A percentile compares a stretch with the other conserved stretches of the same genome.
phyloP scores from a whole-genome alignment of 2,888 invertebrate species.

The Mythimna lalbum region DNA sequence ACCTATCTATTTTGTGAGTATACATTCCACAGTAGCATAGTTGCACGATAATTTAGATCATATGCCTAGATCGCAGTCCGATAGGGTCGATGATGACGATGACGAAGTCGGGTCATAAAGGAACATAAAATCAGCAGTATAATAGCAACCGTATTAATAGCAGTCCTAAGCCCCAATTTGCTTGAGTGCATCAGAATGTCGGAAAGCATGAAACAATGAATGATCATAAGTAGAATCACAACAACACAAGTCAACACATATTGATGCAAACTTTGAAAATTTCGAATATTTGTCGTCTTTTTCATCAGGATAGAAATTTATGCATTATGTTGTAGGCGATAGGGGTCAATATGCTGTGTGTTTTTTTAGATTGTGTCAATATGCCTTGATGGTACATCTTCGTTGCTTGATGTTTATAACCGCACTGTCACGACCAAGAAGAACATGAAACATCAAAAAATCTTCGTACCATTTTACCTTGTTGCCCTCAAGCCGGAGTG shows the following conservation, averaged over 20 bases:
- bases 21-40: too few relatives aligned
- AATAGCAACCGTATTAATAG: too few relatives aligned
- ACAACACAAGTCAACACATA: not conserved
- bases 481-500: slow-evolving; percentile 92
- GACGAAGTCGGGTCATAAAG: too few relatives aligned
- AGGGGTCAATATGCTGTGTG: too few relatives aligned
- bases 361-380: not conserved
- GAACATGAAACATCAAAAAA: slow-evolving; percentile 62
- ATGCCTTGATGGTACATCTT: not conserved
- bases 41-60: too few relatives aligned
- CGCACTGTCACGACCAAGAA: not conserved
- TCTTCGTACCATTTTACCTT: slow-evolving; percentile 86
- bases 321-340: too few relatives aligned
- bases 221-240: not conserved
- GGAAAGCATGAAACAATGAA: not conserved
- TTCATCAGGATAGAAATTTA: too few relatives aligned
- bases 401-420: not conserved
- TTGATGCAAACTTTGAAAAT: not conserved
- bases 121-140: too few relatives aligned
- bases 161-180: not conserved
- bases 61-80: too few relatives aligned
- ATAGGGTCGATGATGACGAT: too few relatives aligned
- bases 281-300: too few relatives aligned
- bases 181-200: not conserved
- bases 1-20: too few relatives aligned